phyloP scores from a whole-genome alignment of 2,113 vertebrate genomes.

The Microcebus ravelobensis region DNA sequence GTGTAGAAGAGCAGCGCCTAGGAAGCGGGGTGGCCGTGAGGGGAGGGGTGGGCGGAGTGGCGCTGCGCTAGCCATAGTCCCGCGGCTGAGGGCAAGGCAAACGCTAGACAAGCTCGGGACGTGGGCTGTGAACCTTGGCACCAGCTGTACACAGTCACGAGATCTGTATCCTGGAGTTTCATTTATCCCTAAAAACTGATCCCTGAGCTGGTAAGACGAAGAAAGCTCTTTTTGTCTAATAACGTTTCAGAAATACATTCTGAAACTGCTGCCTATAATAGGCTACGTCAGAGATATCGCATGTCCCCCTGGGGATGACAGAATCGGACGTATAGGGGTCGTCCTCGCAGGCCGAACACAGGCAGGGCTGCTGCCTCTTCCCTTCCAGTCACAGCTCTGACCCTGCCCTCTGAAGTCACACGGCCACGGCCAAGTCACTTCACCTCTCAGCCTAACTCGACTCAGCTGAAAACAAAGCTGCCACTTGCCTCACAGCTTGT shows the following conservation, averaged over 20 bases:
- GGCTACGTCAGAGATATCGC: background rate
- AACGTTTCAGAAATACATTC: background rate
- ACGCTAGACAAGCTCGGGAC: background rate
- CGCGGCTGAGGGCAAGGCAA: fast-evolving
- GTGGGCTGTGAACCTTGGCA: background rate
- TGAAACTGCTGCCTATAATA: background rate
- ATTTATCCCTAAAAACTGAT: background rate
- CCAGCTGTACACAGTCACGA: fast-evolving
- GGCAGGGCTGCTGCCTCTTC: background rate
- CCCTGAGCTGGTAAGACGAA: background rate
- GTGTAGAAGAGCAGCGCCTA: slow-evolving; percentile 94
- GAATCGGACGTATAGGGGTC: fast-evolving
- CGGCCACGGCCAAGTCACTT: background rate
- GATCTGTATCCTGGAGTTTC: background rate
- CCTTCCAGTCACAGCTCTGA: background rate
- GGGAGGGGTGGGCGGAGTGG: fast-evolving
- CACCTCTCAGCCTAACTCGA: background rate
- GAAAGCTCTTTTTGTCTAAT: background rate
- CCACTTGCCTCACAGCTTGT: background rate
- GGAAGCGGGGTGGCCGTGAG: background rate
- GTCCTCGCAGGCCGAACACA: fast-evolving
- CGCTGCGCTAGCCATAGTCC: background rate
- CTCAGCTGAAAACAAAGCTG: background rate
- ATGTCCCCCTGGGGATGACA: background rate
- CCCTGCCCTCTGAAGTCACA: fast-evolving